Base-by-base conservation (phyloP, 37 sponge, comb jelly and placozoan genomes). In the Cladorhizidae sp. region DNA sequence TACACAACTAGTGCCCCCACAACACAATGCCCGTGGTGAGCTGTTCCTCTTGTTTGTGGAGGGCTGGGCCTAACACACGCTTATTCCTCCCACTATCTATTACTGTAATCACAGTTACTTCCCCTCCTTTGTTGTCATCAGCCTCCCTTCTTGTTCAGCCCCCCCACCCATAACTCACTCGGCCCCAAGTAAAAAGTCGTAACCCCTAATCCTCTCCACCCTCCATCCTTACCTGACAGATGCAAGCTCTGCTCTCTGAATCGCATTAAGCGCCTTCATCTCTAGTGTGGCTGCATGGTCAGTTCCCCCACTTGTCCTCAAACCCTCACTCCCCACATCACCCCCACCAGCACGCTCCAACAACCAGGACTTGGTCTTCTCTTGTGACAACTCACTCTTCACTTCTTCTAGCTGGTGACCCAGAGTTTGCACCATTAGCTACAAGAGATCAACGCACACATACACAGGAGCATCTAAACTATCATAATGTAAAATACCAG, bases 241-340 rank as follows among this genome's bases (percentile, higher is more conserved):
- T 26, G 83, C 83, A 63, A 82, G 64, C 40, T 82, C 83, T 57
- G 67, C 83, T 49, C 83, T 82, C 75, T 82, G 83, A 28, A 32
- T 73, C 65, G 73, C 83, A 32, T 74, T 82, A 12, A 82, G 83
- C 22, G 33, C 83, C 65, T 82, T 73, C 75, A 74, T 82, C 74
- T 82, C 83, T 55, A 82, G 39, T 5, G 75, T 63, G 28, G 73
- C 73, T 41, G 72, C 31, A 63, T 41, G 72, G 55, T 81, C 55
- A 2, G 72, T 40, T n/a, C n/a, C 23, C 40, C 32, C 37, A 35
- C 64, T 41, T 79, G 70, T 17, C 43, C 70, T n/a, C 28, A 61
- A 17, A 3, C 28, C 6, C 15, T 45, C 67, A 35, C 35, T 33
- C 35, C 11, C 33, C 3, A 3, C 67, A 17, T 11, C 35, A 71